phyloP scores from a whole-genome alignment of 2,888 invertebrate species.

The Saturnia japonica region DNA sequence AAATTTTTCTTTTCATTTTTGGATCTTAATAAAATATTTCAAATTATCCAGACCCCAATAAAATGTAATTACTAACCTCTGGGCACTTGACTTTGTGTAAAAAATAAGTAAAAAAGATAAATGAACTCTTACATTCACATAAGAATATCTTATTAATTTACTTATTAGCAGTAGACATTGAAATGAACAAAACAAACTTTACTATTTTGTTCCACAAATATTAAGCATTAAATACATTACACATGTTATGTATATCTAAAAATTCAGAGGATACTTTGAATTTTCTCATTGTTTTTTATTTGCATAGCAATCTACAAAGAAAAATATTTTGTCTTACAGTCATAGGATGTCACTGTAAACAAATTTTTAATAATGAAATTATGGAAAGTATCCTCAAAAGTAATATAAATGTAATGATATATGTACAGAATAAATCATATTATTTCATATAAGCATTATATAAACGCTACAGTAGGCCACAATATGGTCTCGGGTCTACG shows the following conservation, averaged over 20 bases:
- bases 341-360: not conserved
- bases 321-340: not conserved
- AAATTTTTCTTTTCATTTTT: no score
- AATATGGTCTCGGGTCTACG: constrained; percentile 12
- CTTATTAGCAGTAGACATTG: not conserved
- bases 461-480: not conserved
- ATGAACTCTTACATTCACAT: not conserved
- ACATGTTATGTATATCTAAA: not conserved
- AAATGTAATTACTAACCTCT: not conserved
- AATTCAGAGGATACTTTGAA: not conserved
- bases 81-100: not conserved
- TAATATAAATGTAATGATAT: not conserved
- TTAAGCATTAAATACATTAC: not conserved
- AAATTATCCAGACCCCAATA: not conserved
- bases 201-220: not conserved
- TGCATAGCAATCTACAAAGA: not conserved
- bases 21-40: no score
- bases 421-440: not conserved
- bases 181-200: not conserved
- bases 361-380: not conserved
- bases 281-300: not conserved
- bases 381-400: not conserved
- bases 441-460: not conserved
- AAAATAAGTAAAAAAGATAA: not conserved
- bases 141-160: not conserved